phyloP scores from a whole-genome alignment of 1,140 invertebrate genomes.

The Drosophila insularis region DNA sequence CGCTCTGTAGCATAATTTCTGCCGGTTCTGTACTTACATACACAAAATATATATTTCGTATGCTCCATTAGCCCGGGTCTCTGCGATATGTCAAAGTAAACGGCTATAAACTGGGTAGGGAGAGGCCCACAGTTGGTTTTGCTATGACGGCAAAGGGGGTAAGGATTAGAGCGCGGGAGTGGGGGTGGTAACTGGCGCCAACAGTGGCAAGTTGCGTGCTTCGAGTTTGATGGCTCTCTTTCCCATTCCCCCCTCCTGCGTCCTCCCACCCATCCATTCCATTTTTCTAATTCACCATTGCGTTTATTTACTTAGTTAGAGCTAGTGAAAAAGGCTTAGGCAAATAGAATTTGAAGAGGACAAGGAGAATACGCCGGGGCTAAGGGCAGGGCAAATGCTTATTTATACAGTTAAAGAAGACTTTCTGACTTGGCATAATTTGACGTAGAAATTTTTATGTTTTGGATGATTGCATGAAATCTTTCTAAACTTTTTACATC shows the following conservation, averaged over 20 bases:
- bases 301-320: constrained; percentile 9
- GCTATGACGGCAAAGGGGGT: not conserved
- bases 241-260: not conserved
- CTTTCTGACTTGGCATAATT: not conserved
- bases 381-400: not conserved
- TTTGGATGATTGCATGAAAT: not conserved
- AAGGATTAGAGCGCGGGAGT: not conserved
- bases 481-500: not conserved
- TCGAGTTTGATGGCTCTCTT: constrained; percentile 2
- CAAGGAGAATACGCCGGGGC: not conserved
- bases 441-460: not conserved
- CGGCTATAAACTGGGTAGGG: constrained; percentile 50
- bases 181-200: constrained; percentile 38
- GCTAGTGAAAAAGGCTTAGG: constrained; percentile 9
- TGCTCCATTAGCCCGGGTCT: constrained; percentile 57
- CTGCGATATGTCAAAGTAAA: constrained; percentile 60
- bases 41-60: not conserved
- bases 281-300: constrained; percentile 6
- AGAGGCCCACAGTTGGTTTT: not conserved
- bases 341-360: not conserved
- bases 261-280: not conserved
- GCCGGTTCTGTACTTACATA: constrained; percentile 46
- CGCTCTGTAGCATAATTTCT: constrained; percentile 56
- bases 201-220: constrained; percentile 34
- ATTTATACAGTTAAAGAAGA: not conserved